Evolutionary conservation across 2,888 invertebrate genomes (phyloP).

Genomic region (Dolomedes plantarius): DNA sequence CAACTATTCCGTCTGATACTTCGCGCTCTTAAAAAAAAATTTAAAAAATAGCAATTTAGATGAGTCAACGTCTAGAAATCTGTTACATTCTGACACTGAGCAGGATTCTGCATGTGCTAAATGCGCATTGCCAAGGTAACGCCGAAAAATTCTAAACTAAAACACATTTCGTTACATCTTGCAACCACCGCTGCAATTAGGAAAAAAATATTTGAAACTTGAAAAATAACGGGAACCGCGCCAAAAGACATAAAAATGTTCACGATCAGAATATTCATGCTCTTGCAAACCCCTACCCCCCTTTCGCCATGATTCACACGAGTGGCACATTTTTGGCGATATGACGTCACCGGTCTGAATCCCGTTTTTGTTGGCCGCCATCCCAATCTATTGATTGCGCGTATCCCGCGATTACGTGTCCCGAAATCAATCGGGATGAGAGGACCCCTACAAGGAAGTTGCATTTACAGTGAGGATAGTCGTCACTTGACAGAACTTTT

Average conservation of each 20-base stretch:
- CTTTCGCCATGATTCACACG: not conserved
- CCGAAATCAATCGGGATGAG: not conserved
- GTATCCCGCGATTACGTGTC: not conserved
- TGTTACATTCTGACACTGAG: not conserved
- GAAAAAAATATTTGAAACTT: not conserved
- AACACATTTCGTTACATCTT: not conserved
- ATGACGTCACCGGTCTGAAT: not conserved
- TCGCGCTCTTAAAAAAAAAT: no score
- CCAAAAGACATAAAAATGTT: conserved; percentile 3
- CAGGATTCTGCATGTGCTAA: not conserved
- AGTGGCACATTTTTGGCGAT: conserved; percentile 3
- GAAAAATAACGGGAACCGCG: not conserved
- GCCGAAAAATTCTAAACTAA: not conserved
- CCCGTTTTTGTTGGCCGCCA: not conserved
- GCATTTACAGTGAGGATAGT: not conserved
- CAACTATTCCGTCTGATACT: no score
- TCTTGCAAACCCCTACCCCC: not conserved
- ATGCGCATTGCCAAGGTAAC: not conserved
- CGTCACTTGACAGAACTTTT: not conserved
- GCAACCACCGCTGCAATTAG: not conserved
- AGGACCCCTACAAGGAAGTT: not conserved
- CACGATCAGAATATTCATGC: not conserved
- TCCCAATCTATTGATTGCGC: not conserved
- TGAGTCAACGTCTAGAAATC: not conserved
- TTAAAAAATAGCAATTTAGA: no score